phyloP scores from a whole-genome alignment of 2,797 vertebrate species.

The Sebastes minor region DNA sequence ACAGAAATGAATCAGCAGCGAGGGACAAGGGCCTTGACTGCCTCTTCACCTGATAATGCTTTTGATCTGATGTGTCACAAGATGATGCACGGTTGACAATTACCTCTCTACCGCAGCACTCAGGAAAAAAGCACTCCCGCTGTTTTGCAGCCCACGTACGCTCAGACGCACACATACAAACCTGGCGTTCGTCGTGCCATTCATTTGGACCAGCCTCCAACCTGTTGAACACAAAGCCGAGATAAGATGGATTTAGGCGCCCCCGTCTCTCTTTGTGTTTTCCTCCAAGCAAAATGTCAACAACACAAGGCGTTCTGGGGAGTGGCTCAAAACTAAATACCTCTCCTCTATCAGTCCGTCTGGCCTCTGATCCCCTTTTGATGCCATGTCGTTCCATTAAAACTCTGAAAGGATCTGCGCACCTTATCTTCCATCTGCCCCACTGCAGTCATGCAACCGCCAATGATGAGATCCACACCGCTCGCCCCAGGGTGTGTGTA shows the following conservation, averaged over 20 bases:
- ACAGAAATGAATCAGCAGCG: conserved; percentile 22
- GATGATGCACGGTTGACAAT: conserved; percentile 47
- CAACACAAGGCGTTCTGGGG: conserved; percentile 52
- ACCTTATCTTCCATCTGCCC: conserved; percentile 48
- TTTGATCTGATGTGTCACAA: conserved; percentile 56
- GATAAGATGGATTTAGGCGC: conserved; percentile 50
- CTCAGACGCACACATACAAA: not conserved
- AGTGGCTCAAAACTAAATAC: conserved; percentile 55
- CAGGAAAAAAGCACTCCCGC: conserved; percentile 1
- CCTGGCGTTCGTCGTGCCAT: not conserved
- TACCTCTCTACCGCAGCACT: conserved; percentile 26
- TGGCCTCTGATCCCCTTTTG: conserved; percentile 62
- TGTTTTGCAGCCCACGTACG: conserved; percentile 7
- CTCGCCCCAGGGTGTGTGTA: conserved; percentile 1
- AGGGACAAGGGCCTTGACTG: conserved; percentile 27
- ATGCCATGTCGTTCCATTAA: conserved; percentile 55
- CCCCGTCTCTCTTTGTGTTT: conserved; percentile 53
- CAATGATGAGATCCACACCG: conserved; percentile 11
- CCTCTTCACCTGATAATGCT: conserved; percentile 41
- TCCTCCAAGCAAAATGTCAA: conserved; percentile 62
- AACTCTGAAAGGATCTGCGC: conserved; percentile 51
- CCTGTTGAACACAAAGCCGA: conserved; percentile 55
- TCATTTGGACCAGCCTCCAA: conserved; percentile 45
- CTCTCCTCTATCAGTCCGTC: conserved; percentile 44
- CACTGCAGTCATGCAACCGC: not conserved